Evolutionary conservation across 2,888 invertebrate genomes (phyloP), one percentile per base, ranked within the genome.

Genomic region (Dicranocentrus wangi): DNA sequence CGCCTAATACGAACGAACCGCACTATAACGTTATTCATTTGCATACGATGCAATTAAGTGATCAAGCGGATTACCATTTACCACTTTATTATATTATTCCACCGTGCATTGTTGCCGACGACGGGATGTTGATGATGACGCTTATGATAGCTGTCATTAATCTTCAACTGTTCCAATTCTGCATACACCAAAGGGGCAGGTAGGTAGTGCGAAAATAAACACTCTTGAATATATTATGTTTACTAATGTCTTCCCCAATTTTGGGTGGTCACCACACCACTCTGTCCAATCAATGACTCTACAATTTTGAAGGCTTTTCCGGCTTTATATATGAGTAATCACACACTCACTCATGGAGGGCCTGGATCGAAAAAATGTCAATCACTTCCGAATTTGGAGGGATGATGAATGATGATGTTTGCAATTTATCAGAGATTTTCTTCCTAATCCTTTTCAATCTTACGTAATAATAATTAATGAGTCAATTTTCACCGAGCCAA

Each of bases 31-130:
- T n/a, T 10, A n/a, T n/a, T 10, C 25, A 55, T 55, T 55, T 55
- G 55, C 55, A 23, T 55, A 55, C 21, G 61, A 61, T 19, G 61
- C 61, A 61, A 61, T 61, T 61, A 61, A 61, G 39, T 28, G 61
- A 61, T 61, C 61, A 61, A 61, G 23, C 1, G 61, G 28, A 27
- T 61, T 61, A 61, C 61, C 61, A 61, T 17, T 32, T 28, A 47
- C 39, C 13, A 39, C 13, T 23, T 28, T 23, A 60, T 60, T 60
- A 15, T 60, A 39, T 10, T 47, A 47, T 47, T 47, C 47, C 47
- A n/a, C 47, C 15, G 47, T n/a, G 15, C 32, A 61, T 28, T 61
- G 61, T 61, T 55, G 55, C 25, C 25, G 53, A n/a, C 51, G 51
- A 51, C 8, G 2, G 7, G 51, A 51, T 51, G 51, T 17, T 51